These are phyloP conservation scores for Pao palembangensis DNA, from an alignment of 2,113 vertebrate genomes.

Conservation along the genomic window DNA sequence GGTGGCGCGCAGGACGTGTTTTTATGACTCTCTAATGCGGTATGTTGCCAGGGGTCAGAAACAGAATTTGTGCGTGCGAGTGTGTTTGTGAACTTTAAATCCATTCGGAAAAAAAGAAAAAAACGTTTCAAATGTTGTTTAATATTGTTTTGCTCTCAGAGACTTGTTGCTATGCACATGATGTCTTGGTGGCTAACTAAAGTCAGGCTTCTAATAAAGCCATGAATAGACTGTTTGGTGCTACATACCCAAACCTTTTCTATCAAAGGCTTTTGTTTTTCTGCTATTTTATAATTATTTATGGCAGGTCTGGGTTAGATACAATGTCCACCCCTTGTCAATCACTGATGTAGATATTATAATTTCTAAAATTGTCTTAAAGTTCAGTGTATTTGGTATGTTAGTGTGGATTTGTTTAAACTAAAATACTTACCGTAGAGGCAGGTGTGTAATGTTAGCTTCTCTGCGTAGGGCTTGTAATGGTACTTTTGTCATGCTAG, in stretches of 20 bases:
- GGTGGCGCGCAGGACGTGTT: slow-evolving; percentile 75
- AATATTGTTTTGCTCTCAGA: slow-evolving; percentile 37
- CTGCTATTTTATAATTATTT: slow-evolving; percentile 13
- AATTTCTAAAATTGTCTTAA: too few species aligned
- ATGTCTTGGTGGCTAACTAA: slow-evolving; percentile 35
- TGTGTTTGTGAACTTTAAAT: slow-evolving; percentile 7
- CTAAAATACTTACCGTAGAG: too few species aligned
- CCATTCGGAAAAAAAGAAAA: slow-evolving; percentile 4
- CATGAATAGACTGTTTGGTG: slow-evolving; percentile 48
- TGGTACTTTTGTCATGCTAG: too few species aligned
- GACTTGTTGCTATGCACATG: slow-evolving; percentile 54
- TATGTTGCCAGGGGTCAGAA: slow-evolving; percentile 67
- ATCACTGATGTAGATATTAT: too few species aligned
- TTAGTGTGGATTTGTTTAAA: too few species aligned
- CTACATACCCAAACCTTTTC: slow-evolving; percentile 25
- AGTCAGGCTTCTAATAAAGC: slow-evolving; percentile 26
- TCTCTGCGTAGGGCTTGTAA: not conserved
- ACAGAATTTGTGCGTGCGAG: slow-evolving; percentile 20
- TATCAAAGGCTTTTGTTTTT: slow-evolving; percentile 40
- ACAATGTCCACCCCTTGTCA: not conserved
- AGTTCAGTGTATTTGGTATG: too few species aligned
- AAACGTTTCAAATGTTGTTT: slow-evolving; percentile 36
- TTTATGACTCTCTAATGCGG: slow-evolving; percentile 80
- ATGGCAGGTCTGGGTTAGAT: slow-evolving; percentile 56
- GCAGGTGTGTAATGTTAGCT: not conserved